phyloP scores from a whole-genome alignment of 2,888 invertebrate species.

The Sarcophaga rosellei region DNA sequence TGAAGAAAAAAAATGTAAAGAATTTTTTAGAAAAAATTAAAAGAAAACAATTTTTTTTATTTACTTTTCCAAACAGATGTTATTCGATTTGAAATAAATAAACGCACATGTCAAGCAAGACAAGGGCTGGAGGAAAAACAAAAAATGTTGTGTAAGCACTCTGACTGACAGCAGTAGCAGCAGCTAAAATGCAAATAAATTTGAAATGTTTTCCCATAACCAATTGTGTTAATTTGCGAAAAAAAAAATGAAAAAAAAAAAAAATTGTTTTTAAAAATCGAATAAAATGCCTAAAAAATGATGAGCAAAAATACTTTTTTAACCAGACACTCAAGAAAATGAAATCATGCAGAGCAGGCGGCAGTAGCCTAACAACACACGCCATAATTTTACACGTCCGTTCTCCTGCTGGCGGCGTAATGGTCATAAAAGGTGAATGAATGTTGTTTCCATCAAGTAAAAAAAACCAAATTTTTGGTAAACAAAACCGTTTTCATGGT shows the following conservation, averaged over 20 bases:
- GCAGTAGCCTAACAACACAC: too few relatives aligned
- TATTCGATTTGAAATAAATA: neutral
- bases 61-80: slow-evolving; percentile 17
- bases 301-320: too few relatives aligned
- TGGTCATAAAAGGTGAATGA: slow-evolving; percentile 56
- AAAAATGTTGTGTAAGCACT: too few relatives aligned
- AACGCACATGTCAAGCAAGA: neutral
- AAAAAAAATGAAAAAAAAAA: neutral
- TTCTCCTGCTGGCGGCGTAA: neutral
- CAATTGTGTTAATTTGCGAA: slow-evolving; percentile 49
- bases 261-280: too few relatives aligned
- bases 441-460: slow-evolving; percentile 9
- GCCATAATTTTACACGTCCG: too few relatives aligned
- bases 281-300: too few relatives aligned
- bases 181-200: too few relatives aligned
- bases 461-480: slow-evolving; percentile 28
- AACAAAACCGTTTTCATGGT: slow-evolving; percentile 52
- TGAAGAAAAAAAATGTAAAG: neutral
- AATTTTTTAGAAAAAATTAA: neutral
- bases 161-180: too few relatives aligned
- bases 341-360: too few relatives aligned
- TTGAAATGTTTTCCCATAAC: too few relatives aligned
- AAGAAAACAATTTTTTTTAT: neutral
- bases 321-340: too few relatives aligned
- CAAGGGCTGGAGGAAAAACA: too few relatives aligned